phyloP scores from a whole-genome alignment of 2,888 invertebrate species.

The Hypena proboscidalis region DNA sequence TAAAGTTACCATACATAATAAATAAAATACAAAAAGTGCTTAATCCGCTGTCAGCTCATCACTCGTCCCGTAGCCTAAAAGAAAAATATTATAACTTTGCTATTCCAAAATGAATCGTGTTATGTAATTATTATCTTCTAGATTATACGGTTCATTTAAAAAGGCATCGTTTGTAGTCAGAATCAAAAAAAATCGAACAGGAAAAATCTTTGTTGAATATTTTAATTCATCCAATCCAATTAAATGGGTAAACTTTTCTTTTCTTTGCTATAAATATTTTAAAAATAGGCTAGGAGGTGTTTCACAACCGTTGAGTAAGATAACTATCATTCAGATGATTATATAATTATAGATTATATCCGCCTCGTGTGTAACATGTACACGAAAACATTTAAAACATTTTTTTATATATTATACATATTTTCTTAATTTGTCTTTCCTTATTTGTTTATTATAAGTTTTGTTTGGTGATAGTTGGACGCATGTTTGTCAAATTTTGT shows the following conservation, averaged over 20 bases:
- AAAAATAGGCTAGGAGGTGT: background rate
- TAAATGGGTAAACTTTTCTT: conserved; percentile 6
- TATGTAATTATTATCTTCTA: conserved; percentile 41
- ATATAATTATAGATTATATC: no score
- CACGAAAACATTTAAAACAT: no score
- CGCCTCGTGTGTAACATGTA: no score
- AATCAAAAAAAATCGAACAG: conserved; percentile 16
- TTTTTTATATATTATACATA: no score
- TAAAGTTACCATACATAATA: background rate
- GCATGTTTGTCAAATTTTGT: no score
- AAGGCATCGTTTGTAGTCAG: conserved; percentile 28
- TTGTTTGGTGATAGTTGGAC: no score
- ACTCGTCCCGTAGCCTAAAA: conserved; percentile 3
- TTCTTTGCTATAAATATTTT: conserved; percentile 11
- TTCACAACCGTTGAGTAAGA: no score
- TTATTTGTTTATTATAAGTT: no score
- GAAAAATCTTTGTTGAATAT: conserved; percentile 18
- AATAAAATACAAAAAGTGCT: background rate
- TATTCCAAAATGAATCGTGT: conserved; percentile 37
- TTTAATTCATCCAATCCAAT: conserved; percentile 27
- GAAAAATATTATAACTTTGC: conserved; percentile 32
- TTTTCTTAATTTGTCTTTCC: no score
- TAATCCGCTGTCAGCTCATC: background rate
- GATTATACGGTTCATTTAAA: conserved; percentile 40
- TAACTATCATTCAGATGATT: no score